Percentiles rank a stretch among this genome's conserved stretches.
phyloP scores from a whole-genome alignment of 2,797 vertebrate species.

The Melanogrammus aeglefinus region DNA sequence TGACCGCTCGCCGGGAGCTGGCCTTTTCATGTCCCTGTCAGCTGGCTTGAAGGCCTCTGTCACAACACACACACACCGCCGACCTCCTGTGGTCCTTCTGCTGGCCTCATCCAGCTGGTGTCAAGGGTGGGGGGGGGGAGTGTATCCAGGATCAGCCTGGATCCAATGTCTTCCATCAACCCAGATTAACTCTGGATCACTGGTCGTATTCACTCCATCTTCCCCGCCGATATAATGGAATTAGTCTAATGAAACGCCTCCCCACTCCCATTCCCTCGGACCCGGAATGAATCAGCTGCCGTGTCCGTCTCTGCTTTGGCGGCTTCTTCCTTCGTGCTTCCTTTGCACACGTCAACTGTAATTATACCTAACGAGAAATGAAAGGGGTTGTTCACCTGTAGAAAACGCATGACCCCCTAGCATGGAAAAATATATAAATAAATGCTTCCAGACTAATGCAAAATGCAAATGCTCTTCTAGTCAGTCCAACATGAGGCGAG shows the following conservation, averaged over 20 bases:
- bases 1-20: constrained; percentile 43
- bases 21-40: constrained; percentile 46
- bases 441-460: constrained; percentile 36
- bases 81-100: constrained; percentile 23
- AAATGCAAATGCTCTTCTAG: constrained; percentile 36
- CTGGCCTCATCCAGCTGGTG: no score
- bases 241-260: constrained; percentile 54
- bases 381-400: constrained; percentile 58
- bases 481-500: constrained; percentile 29
- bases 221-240: constrained; percentile 57
- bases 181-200: constrained; percentile 77
- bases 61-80: constrained; percentile 33
- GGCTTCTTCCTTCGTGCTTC: constrained; percentile 35
- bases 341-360: constrained; percentile 54
- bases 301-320: neutral
- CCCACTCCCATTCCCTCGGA: neutral
- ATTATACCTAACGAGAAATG: constrained; percentile 61
- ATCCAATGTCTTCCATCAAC: constrained; percentile 60
- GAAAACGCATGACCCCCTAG: constrained; percentile 51
- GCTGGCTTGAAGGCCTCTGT: constrained; percentile 50
- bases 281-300: constrained; percentile 11
- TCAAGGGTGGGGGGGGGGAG: no score
- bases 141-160: constrained; percentile 41
- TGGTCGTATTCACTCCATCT: constrained; percentile 63
- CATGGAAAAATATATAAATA: constrained; percentile 48